Evolutionary conservation across 2,113 vertebrate genomes (phyloP), one percentile per base, ranked within the genome.

Genomic region (Circaetus gallicus): DNA sequence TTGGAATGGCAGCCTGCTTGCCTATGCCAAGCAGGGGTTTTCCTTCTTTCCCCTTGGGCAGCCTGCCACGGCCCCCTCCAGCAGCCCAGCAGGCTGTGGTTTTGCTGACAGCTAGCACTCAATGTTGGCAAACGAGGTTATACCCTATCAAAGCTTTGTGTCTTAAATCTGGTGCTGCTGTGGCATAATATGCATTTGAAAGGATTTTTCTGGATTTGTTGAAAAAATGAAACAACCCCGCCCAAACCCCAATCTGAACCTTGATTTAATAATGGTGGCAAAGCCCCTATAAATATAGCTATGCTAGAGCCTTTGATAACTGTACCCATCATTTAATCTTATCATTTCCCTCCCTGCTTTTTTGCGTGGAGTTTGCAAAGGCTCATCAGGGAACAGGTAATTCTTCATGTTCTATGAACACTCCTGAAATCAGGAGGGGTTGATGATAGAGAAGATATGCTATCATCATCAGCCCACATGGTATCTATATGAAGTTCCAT

Each of bases 311-410:
- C 58, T 92, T 87, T 91, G 72, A 74, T 76, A 83, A 89, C 50
- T n/a, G n/a, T 20, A 71, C 49, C 16, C 38, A 49, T 63, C 17
- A 13, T 90, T 95, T 83, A 87, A 91, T 91, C 70, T 93, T 88
- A 62, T 42, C 10, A 45, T 63, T 86, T 91, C 83, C 79, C 82
- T 45, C 72, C 76, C 73, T 61, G 42, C 77, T 92, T 88, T 61
- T 76, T 94, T 79, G 47, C 53, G 45, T 55, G 58, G 55, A 88
- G 86, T 96, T 81, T 93, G 79, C 96, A 90, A 97, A 97, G 86
- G 78, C 49, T 40, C 32, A 59, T 92, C 85, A 95, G 97, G 97
- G 97, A 98, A 96, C 53, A 81, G 66, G 82, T 86, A 95, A 96
- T 96, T 96, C 84, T 86, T 97, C 88, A 83, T 43, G 70, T 95